Conservation (phyloP, 2,888 invertebrate genomes). For the Netelia fuscicornis region DNA sequence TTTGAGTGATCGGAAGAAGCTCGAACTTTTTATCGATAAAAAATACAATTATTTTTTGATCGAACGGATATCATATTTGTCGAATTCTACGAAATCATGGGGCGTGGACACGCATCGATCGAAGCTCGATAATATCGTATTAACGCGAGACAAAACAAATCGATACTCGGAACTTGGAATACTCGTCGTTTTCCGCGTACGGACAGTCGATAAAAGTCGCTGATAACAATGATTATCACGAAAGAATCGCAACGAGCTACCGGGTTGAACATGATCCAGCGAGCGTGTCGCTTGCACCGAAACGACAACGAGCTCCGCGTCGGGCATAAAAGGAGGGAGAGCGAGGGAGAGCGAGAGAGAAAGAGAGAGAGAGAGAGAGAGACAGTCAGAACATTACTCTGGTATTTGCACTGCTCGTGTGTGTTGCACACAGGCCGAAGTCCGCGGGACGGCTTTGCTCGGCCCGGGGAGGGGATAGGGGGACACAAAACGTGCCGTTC, state of each 20-base stretch:
- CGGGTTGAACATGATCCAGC: conserved; percentile 3
- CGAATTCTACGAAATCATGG: neutral
- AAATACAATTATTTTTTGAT: no score
- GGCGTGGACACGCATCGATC: neutral
- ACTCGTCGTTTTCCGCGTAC: neutral
- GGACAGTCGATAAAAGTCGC: neutral
- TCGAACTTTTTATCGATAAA: no score
- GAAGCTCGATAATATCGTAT: neutral
- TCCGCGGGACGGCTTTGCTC: conserved; percentile 58
- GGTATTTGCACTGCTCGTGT: conserved; percentile 25
- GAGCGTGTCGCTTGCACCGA: conserved; percentile 16
- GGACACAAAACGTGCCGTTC: conserved; percentile 69
- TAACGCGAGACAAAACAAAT: neutral
- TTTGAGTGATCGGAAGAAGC: no score
- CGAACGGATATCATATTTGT: no score
- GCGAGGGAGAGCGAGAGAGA: neutral
- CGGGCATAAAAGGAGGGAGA: conserved; percentile 38
- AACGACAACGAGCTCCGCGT: conserved; percentile 7
- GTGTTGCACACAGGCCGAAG: conserved; percentile 55
- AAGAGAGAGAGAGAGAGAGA: neutral
- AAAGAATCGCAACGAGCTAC: neutral
- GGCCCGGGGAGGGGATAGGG: neutral
- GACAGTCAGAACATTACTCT: neutral
- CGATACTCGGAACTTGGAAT: neutral
- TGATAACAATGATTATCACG: conserved; percentile 2